Percentiles rank a stretch among this genome's conserved stretches.
These are phyloP conservation scores for Erethizon dorsatum DNA, from an alignment of 2,797 vertebrate species.

Conservation along the genomic window DNA sequence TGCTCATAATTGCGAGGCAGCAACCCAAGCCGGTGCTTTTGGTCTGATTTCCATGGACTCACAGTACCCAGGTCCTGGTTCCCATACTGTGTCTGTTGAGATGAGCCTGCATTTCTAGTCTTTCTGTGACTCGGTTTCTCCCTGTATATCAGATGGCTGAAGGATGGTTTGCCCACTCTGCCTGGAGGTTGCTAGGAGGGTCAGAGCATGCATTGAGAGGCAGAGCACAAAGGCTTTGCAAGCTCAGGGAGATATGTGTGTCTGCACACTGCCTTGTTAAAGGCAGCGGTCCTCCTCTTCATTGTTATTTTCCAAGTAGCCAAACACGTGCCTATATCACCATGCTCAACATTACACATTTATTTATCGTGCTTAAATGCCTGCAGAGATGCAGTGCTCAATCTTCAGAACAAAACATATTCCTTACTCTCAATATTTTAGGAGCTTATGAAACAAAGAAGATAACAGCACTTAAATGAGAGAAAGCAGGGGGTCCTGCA, in stretches of 20 bases:
- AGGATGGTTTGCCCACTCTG: neutral
- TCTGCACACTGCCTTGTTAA: neutral
- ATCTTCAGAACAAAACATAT: conserved; percentile 70
- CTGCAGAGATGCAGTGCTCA: conserved; percentile 37
- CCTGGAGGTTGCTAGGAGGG: neutral
- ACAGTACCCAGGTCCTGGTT: neutral
- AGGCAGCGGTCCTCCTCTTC: neutral
- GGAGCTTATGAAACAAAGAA: conserved; percentile 69
- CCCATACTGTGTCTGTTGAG: neutral
- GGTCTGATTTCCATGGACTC: neutral
- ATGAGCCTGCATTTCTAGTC: neutral
- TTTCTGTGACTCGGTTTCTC: neutral
- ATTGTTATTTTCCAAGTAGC: conserved; percentile 31
- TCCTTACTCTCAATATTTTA: conserved; percentile 60
- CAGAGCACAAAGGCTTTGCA: neutral
- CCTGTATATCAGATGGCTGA: rapidly evolving
- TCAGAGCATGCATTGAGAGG: neutral
- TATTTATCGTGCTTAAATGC: conserved; percentile 7
- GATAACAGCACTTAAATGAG: conserved; percentile 68
- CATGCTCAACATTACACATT: neutral
- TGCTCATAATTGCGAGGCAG: neutral
- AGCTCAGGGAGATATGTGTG: neutral
- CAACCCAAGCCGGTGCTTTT: rapidly evolving
- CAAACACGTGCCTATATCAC: neutral
- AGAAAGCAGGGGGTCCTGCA: conserved; percentile 45